A percentile compares a stretch with the other conserved stretches of the same genome.
phyloP scores from a whole-genome alignment of 2,797 vertebrate species.

The Tamandua tetradactyla region DNA sequence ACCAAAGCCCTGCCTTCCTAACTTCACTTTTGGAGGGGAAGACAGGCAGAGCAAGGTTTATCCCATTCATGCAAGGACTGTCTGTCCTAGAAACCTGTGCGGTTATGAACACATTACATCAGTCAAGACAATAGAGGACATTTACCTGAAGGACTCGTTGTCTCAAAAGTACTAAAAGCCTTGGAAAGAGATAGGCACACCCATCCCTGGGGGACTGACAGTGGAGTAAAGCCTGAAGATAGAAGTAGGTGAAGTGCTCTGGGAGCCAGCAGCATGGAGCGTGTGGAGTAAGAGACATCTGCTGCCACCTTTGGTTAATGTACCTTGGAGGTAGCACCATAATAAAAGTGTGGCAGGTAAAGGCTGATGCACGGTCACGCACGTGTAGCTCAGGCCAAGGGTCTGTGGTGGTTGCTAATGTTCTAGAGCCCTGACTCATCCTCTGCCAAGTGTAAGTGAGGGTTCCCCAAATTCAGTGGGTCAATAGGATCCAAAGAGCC shows the following conservation, averaged over 20 bases:
- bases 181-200: neutral
- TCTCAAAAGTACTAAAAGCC: neutral
- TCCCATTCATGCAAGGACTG: neutral
- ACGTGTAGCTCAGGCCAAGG: neutral
- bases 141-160: neutral
- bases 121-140: neutral
- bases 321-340: too few relatives aligned
- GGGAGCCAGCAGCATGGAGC: too few relatives aligned
- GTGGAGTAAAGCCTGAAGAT: too few relatives aligned
- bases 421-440: neutral
- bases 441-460: neutral
- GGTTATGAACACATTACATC: neutral
- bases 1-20: too few relatives aligned
- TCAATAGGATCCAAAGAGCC: neutral
- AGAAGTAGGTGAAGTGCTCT: too few relatives aligned
- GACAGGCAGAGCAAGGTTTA: neutral
- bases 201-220: neutral
- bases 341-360: too few relatives aligned
- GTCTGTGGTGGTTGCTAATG: neutral
- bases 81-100: neutral
- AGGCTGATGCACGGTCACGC: neutral
- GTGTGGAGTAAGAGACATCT: too few relatives aligned
- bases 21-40: neutral
- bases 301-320: too few relatives aligned
- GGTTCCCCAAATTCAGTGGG: neutral